Conservation (phyloP, 1,140 invertebrate genomes). For the Venturia canescens region DNA sequence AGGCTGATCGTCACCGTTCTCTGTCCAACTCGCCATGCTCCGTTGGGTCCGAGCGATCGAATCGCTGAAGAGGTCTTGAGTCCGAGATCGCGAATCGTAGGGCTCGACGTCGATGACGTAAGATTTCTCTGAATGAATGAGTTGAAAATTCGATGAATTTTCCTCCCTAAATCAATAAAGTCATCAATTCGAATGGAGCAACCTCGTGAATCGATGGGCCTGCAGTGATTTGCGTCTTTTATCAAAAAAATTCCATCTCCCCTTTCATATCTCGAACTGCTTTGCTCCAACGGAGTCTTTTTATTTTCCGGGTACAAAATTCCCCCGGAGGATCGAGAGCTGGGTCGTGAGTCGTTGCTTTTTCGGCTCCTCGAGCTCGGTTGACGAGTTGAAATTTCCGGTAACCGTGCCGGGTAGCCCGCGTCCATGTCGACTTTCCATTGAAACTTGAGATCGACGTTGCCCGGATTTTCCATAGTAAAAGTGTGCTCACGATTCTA, state of each 20-base stretch:
- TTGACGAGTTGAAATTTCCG: constrained; percentile 18
- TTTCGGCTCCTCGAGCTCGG: neutral
- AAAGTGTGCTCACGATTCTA: constrained; percentile 58
- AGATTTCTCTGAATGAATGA: constrained; percentile 15
- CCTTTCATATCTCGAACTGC: constrained; percentile 27
- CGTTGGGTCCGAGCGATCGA: constrained; percentile 57
- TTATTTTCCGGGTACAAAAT: constrained; percentile 44
- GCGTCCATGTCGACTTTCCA: constrained; percentile 66
- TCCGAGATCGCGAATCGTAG: neutral
- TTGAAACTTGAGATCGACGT: constrained; percentile 56
- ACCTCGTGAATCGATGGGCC: constrained; percentile 10
- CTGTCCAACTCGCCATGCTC: constrained; percentile 64
- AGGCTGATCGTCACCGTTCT: constrained; percentile 59
- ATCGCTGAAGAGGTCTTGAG: constrained; percentile 64
- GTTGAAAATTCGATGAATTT: constrained; percentile 11
- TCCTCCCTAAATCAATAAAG: neutral
- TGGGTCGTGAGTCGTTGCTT: constrained; percentile 25
- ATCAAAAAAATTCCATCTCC: constrained; percentile 8
- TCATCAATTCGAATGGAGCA: neutral
- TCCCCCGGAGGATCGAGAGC: constrained; percentile 43
- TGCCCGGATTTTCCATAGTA: constrained; percentile 58
- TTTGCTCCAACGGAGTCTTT: neutral
- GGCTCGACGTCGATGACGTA: constrained; percentile 18
- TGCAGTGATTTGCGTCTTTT: neutral
- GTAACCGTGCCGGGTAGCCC: constrained; percentile 57